phyloP scores from a whole-genome alignment of 2,113 vertebrate species.

The Prinia subflava region DNA sequence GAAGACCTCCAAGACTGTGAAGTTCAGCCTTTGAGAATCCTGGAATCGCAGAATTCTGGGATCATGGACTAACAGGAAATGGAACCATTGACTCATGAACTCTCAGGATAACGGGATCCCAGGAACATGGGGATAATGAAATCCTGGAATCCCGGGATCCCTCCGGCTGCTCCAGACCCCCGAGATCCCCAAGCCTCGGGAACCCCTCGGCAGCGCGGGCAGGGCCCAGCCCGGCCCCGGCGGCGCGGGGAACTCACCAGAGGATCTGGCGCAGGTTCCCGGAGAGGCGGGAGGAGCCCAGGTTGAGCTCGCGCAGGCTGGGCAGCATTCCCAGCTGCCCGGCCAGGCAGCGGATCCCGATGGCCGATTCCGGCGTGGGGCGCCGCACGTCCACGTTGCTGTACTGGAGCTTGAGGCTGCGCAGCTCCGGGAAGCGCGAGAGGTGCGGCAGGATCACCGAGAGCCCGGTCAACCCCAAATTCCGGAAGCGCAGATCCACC shows the following conservation, averaged over 20 bases:
- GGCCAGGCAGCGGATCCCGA: constrained; percentile 72
- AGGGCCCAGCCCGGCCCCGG: constrained; percentile 22
- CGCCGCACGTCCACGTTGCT: constrained; percentile 85
- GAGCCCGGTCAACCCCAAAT: constrained; percentile 80
- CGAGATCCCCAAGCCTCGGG: neutral
- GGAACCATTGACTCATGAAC: neutral
- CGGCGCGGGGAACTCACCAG: constrained; percentile 66
- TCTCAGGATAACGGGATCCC: neutral
- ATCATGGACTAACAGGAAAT: too few relatives aligned
- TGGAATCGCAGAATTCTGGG: too few relatives aligned
- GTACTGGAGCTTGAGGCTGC: constrained; percentile 83
- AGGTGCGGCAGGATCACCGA: constrained; percentile 80
- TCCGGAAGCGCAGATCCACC: constrained; percentile 85
- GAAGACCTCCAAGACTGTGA: too few relatives aligned
- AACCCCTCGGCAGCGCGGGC: rapidly evolving
- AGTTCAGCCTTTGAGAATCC: too few relatives aligned
- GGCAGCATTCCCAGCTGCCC: constrained; percentile 75
- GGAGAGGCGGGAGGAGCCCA: constrained; percentile 84
- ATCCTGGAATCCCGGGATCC: too few relatives aligned
- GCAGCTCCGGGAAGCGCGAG: constrained; percentile 76
- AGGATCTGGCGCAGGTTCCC: constrained; percentile 84
- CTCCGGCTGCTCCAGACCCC: neutral
- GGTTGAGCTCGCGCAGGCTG: constrained; percentile 78
- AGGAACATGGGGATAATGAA: too few relatives aligned
- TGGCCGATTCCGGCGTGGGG: constrained; percentile 60